These are phyloP conservation scores for Trichopoda pennipes DNA, from an alignment of 2,888 invertebrate species.

Conservation along the genomic window DNA sequence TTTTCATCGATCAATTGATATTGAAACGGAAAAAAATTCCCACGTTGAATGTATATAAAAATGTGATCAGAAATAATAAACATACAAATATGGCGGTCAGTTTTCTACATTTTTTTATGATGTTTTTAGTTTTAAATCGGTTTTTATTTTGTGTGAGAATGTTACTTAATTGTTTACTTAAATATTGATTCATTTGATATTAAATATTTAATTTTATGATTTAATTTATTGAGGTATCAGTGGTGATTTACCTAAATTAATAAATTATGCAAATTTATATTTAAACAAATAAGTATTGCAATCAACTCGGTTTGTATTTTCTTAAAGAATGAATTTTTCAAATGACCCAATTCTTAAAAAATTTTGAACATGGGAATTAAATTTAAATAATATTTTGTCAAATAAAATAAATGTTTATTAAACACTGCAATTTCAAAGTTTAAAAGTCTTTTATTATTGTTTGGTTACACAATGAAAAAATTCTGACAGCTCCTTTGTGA, in stretches of 20 bases:
- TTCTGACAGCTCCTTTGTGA: too few species aligned
- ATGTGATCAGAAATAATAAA: slow-evolving; percentile 43
- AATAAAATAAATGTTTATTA: too few species aligned
- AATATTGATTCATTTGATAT: slow-evolving; percentile 57
- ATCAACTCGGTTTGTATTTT: slow-evolving; percentile 1
- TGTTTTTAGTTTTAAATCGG: slow-evolving; percentile 26
- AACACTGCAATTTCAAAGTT: too few species aligned
- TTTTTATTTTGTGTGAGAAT: slow-evolving; percentile 53
- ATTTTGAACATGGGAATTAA: slow-evolving; percentile 1
- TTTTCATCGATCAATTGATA: slow-evolving; percentile 14
- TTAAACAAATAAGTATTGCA: slow-evolving; percentile 17
- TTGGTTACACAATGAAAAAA: too few species aligned
- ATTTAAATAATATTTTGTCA: neutral
- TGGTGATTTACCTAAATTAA: slow-evolving; percentile 46
- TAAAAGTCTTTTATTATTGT: too few species aligned
- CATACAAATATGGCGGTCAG: slow-evolving; percentile 40
- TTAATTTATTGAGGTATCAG: slow-evolving; percentile 36
- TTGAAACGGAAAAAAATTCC: slow-evolving; percentile 52
- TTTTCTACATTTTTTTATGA: slow-evolving; percentile 34
- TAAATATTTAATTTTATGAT: slow-evolving; percentile 27
- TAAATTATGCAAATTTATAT: slow-evolving; percentile 60
- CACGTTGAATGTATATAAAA: slow-evolving; percentile 59
- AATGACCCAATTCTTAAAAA: slow-evolving; percentile 3
- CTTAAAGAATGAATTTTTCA: neutral
- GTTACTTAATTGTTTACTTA: slow-evolving; percentile 54